Conservation (phyloP, 1,140 invertebrate genomes). For the Zaprionus taronus region DNA sequence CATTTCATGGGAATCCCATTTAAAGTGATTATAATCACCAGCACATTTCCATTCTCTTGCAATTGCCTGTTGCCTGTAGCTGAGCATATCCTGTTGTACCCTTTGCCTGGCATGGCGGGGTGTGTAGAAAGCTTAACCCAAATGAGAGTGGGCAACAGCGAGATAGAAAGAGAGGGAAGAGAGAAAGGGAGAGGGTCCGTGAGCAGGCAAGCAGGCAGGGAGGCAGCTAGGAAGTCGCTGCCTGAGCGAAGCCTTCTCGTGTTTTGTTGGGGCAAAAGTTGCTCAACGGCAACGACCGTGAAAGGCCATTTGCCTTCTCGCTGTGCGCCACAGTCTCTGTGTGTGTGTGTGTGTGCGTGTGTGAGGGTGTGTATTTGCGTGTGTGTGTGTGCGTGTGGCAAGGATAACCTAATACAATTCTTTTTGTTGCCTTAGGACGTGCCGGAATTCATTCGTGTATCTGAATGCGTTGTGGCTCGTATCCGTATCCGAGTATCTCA, state of each 20-base stretch:
- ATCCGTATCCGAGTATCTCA: conserved; percentile 17
- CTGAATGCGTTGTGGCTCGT: conserved; percentile 45
- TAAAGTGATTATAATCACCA: not conserved
- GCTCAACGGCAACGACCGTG: conserved; percentile 77
- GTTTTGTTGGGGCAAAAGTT: conserved; percentile 58
- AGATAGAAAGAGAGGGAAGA: not conserved
- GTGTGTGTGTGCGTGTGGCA: conserved; percentile 46
- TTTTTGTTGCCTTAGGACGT: conserved; percentile 78
- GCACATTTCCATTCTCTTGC: not conserved
- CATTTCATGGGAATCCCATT: not conserved
- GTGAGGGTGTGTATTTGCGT: conserved; percentile 25
- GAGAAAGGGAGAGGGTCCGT: conserved; percentile 1
- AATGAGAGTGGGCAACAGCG: conserved; percentile 61
- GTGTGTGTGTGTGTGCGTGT: conserved; percentile 15
- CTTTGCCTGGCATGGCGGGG: conserved; percentile 14
- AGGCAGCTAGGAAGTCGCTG: conserved; percentile 46
- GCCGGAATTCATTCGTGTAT: conserved; percentile 68
- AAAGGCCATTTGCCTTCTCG: conserved; percentile 78
- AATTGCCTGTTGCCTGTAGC: not conserved
- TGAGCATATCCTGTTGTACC: conserved; percentile 18
- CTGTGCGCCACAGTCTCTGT: conserved; percentile 14
- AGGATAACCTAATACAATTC: conserved; percentile 78
- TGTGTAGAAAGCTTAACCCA: conserved; percentile 67
- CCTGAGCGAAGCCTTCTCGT: conserved; percentile 37
- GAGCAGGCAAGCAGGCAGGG: conserved; percentile 2